Evolutionary conservation across 1,140 invertebrate genomes (phyloP), one percentile per base, ranked within the genome.

Genomic region (Metopolophium dirhodum): DNA sequence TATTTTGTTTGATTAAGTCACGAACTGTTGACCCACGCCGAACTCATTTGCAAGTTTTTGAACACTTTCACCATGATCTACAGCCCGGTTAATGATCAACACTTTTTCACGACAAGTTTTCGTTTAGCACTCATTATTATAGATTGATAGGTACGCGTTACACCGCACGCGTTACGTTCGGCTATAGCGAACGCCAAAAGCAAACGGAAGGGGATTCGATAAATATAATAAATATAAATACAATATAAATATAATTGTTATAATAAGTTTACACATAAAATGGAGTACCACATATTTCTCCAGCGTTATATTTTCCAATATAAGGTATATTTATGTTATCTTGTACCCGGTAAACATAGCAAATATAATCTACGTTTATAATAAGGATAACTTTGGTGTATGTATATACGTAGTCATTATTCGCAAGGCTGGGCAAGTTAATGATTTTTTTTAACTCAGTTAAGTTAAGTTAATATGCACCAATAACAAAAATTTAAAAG

Each of bases 101-200:
- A 86, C 8, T 30, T 86, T 86, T 86, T 86, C 47, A 86, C n/a
- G 45, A 30, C 45, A 86, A 26, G 41, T 86, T 86, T 86, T 86
- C 85, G 45, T 86, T 86, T 45, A 86, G 85, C 85, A 86, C 85
- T 86, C 85, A 86, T 86, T 86, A 47, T 86, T 47, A 45, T n/a
- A n/a, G n/a, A n/a, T n/a, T n/a, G 45, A 86, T 86, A 47, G 47
- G 23, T 41, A 45, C 2, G 86, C 41, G 86, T 83, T 83, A 83
- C 41, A 83, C 82, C 82, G 20, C 82, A 37, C 37, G 82, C 37
- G 82, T 83, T 83, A 83, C 20, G 47, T 49, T 49, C 86, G 45
- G 86, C 86, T 26, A 87, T 87, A 87, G 86, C 47, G 30, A 87
- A 87, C 47, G 47, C 11, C 45, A 87, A 49, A 49, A 87, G 86